phyloP scores from a whole-genome alignment of 2,797 vertebrate species.

The Erpetoichthys calabaricus region DNA sequence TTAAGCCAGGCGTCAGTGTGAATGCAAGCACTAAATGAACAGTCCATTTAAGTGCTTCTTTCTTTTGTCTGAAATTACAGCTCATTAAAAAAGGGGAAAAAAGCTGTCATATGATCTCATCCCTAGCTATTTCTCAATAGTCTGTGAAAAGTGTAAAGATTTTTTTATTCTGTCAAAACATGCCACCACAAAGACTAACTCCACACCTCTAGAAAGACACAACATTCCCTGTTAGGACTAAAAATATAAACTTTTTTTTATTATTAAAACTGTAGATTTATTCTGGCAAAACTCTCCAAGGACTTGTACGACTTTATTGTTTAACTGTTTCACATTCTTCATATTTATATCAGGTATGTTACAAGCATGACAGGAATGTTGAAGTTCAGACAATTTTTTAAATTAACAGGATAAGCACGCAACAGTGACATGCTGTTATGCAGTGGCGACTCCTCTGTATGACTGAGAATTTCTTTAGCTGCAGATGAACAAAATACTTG shows the following conservation, averaged over 20 bases:
- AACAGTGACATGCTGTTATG: too few relatives aligned
- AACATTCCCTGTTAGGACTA: background rate
- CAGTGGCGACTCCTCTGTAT: too few relatives aligned
- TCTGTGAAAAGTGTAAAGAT: slow-evolving; percentile 2
- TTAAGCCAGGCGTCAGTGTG: too few relatives aligned
- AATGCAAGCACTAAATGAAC: too few relatives aligned
- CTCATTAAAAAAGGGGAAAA: background rate
- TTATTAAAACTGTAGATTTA: background rate
- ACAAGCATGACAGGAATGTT: background rate
- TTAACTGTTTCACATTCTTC: background rate
- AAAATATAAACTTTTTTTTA: background rate
- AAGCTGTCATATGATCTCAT: background rate
- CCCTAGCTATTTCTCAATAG: slow-evolving; percentile 5
- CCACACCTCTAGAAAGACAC: background rate
- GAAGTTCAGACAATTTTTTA: background rate
- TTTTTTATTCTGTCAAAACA: slow-evolving; percentile 4
- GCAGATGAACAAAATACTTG: too few relatives aligned
- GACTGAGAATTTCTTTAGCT: too few relatives aligned
- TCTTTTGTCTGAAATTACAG: slow-evolving; percentile 1
- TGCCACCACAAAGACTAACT: background rate
- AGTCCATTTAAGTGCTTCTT: background rate
- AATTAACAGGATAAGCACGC: too few relatives aligned
- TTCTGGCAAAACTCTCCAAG: too few relatives aligned
- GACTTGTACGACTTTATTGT: too few relatives aligned
- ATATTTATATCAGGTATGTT: background rate